Conservation (phyloP, 2,113 vertebrate species). For the Toxostoma redivivum region DNA sequence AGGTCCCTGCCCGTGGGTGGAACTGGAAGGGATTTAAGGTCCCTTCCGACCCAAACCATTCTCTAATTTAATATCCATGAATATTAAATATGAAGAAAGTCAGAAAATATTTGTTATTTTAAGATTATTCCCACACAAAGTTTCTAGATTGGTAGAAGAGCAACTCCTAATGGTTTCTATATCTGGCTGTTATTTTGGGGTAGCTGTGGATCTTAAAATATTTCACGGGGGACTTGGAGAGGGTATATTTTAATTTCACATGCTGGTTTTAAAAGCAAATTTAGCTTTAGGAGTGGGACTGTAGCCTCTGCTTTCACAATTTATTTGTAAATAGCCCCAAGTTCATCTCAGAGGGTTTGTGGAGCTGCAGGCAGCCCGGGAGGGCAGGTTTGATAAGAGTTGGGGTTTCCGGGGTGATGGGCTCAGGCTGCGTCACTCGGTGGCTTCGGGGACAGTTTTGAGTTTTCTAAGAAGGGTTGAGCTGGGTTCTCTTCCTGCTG, state of each 20-base stretch:
- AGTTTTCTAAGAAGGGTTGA: background rate
- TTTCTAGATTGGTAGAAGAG: background rate
- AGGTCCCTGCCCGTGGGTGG: accelerated
- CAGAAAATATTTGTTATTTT: background rate
- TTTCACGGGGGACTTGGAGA: background rate
- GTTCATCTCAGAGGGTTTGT: accelerated
- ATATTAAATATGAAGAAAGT: background rate
- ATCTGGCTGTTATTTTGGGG: background rate
- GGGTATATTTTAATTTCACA: background rate
- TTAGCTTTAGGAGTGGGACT: background rate
- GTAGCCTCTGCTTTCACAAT: background rate
- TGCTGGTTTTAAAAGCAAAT: background rate
- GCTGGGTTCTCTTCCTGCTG: background rate
- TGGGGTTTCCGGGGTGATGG: background rate
- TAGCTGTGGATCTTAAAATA: background rate
- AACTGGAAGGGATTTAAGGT: background rate
- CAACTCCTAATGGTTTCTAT: background rate
- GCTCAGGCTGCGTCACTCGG: background rate
- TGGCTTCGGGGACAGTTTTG: accelerated
- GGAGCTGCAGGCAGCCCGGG: accelerated
- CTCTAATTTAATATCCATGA: background rate
- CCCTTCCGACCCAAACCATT: background rate
- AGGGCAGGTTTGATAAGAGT: background rate
- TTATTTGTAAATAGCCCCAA: background rate
- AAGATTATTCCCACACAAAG: background rate